These are phyloP conservation scores for Eleginops maclovinus DNA, from an alignment of 2,113 vertebrate genomes.

Conservation along the genomic window DNA sequence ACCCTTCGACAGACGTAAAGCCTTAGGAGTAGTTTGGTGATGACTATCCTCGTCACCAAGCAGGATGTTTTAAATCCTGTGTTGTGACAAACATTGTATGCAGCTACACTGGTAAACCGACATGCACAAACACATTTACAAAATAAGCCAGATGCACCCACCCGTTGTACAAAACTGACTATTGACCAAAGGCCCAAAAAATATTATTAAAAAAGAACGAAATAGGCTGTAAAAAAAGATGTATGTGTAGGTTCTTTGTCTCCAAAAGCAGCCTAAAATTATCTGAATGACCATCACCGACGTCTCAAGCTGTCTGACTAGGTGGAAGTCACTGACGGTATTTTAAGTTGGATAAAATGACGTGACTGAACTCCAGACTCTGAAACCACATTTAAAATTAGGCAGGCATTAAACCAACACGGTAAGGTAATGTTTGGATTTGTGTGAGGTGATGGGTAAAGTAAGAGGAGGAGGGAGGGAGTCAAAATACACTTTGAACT, in stretches of 20 bases:
- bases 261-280: slow-evolving; percentile 15
- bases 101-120: slow-evolving; percentile 35
- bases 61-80: slow-evolving; percentile 60
- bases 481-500: slow-evolving; percentile 81
- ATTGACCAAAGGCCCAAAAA: slow-evolving; percentile 11
- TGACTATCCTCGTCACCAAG: slow-evolving; percentile 41
- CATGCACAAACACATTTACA: slow-evolving; percentile 39
- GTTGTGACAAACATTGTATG: slow-evolving; percentile 50
- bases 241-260: slow-evolving; percentile 9
- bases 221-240: not conserved
- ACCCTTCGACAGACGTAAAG: slow-evolving; percentile 8
- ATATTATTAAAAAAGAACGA: not conserved
- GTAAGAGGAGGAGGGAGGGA: slow-evolving; percentile 83
- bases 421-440: slow-evolving; percentile 60
- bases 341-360: slow-evolving; percentile 62
- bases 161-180: slow-evolving; percentile 2
- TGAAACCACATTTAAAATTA: slow-evolving; percentile 49
- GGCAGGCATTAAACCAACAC: slow-evolving; percentile 34
- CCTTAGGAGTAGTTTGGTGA: slow-evolving; percentile 7
- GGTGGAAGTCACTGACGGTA: slow-evolving; percentile 27
- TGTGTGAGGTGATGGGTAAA: slow-evolving; percentile 76
- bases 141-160: not conserved
- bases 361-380: slow-evolving; percentile 23
- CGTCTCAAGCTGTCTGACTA: slow-evolving; percentile 22
- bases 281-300: slow-evolving; percentile 3